Evolutionary conservation across 2,797 vertebrate genomes (phyloP).

Genomic region (Xenentodon cancila): DNA sequence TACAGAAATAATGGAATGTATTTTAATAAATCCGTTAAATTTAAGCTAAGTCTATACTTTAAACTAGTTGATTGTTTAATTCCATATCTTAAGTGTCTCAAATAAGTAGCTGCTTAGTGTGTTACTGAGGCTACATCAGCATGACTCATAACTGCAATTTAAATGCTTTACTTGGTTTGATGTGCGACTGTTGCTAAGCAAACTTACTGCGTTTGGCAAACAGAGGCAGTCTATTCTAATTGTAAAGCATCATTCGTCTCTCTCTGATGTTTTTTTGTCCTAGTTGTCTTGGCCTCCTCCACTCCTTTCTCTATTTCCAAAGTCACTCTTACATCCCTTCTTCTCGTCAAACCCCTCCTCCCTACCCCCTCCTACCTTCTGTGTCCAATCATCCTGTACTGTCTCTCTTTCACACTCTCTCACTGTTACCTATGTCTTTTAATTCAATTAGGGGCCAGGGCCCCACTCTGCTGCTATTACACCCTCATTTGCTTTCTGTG

Average conservation of each 20-base stretch:
- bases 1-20: background rate
- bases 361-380: conserved; percentile 34
- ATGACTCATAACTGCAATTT: conserved; percentile 27
- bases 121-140: conserved; percentile 12
- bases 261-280: conserved; percentile 67
- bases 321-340: conserved; percentile 57
- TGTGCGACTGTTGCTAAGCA: conserved; percentile 71
- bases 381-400: conserved; percentile 52
- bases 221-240: conserved; percentile 57
- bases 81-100: background rate
- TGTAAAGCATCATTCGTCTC: conserved; percentile 65
- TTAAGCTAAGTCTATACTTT: background rate
- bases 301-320: conserved; percentile 55
- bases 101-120: conserved; percentile 5
- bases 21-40: background rate
- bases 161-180: conserved; percentile 45
- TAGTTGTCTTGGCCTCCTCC: conserved; percentile 53
- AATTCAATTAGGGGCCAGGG: conserved; percentile 98
- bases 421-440: conserved; percentile 85
- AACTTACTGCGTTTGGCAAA: conserved; percentile 66
- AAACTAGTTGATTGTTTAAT: background rate
- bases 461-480: conserved; percentile 91
- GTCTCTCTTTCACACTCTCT: conserved; percentile 40
- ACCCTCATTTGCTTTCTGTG: conserved; percentile 91
- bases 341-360: conserved; percentile 31